phyloP scores from a whole-genome alignment of 2,113 vertebrate species.

The Miniopterus natalensis region DNA sequence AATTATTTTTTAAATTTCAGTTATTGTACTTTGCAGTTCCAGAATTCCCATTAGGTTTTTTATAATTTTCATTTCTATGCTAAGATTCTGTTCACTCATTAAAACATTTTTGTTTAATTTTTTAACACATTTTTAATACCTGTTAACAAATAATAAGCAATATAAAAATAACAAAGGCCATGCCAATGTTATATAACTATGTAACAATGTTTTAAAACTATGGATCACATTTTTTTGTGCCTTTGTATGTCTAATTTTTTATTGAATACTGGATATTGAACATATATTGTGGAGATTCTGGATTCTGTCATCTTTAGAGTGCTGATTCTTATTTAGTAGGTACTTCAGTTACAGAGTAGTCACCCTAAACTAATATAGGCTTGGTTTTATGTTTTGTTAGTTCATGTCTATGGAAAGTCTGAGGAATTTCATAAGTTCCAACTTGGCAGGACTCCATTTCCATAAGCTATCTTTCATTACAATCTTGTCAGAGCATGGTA shows the following conservation, averaged over 20 bases:
- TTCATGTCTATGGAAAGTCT: neutral
- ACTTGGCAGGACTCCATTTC: neutral
- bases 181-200: neutral
- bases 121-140: neutral
- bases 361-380: neutral
- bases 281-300: neutral
- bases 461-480: neutral
- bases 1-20: slow-evolving; percentile 45
- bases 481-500: neutral
- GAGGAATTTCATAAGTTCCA: neutral
- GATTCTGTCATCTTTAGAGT: slow-evolving; percentile 26
- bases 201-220: neutral
- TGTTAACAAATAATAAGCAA: neutral
- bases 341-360: neutral
- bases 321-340: slow-evolving; percentile 5
- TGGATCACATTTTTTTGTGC: neutral
- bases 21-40: neutral
- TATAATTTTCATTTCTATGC: slow-evolving; percentile 19
- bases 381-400: slow-evolving; percentile 5
- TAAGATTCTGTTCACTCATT: neutral
- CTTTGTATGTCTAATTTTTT: neutral
- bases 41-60: slow-evolving; percentile 2
- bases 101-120: neutral
- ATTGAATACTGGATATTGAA: slow-evolving; percentile 1
- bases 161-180: neutral